Conservation (phyloP, 2,888 invertebrate genomes). For the Chorisops tibialis region DNA sequence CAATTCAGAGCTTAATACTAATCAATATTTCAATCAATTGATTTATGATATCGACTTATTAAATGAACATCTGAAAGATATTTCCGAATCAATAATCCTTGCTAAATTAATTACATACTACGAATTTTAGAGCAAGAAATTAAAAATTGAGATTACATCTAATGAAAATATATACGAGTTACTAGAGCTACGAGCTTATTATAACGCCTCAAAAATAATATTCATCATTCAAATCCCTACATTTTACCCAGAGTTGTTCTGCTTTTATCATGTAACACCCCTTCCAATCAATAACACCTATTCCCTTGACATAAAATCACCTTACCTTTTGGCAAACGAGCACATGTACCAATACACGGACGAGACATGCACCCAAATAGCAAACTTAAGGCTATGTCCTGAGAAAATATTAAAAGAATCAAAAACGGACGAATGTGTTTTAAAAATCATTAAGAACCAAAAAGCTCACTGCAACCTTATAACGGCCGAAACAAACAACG, state of each 20-base stretch:
- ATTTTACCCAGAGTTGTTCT: not conserved
- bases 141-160: not conserved
- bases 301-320: not conserved
- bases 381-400: not conserved
- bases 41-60: conserved; percentile 19
- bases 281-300: not conserved
- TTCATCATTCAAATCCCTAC: not conserved
- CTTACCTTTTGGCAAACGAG: not conserved
- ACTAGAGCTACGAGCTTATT: not conserved
- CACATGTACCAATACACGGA: not conserved
- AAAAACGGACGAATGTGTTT: not conserved
- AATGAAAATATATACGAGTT: not conserved
- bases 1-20: too few species aligned
- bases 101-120: conserved; percentile 21
- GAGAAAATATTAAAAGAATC: not conserved
- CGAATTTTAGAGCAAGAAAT: not conserved
- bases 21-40: too few species aligned
- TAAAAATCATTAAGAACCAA: not conserved
- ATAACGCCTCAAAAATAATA: not conserved
- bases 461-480: not conserved
- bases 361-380: not conserved
- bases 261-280: not conserved
- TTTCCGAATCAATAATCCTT: conserved; percentile 19
- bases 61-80: conserved; percentile 19
- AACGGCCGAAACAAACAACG: not conserved